Percentiles rank a stretch among this genome's conserved stretches.
Conservation (phyloP, 2,797 vertebrate species). For the Odontamblyopus lacepedii region DNA sequence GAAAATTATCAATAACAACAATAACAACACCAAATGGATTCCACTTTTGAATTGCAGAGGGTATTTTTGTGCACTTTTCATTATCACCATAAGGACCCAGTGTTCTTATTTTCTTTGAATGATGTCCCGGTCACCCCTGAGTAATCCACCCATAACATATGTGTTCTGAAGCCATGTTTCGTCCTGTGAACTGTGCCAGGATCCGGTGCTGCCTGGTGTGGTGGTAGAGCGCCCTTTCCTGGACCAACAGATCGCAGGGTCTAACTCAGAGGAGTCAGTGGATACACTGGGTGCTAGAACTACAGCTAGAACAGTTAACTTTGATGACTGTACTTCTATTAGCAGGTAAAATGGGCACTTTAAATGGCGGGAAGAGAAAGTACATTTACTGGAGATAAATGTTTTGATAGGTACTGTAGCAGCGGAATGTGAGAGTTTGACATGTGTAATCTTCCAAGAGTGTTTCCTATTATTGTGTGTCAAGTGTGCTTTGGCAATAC, state of each 20-base stretch:
- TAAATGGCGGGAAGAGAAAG: no score
- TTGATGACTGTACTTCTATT: no score
- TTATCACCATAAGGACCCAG: no score
- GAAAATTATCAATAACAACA: no score
- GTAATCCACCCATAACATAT: background rate
- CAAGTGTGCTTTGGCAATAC: background rate
- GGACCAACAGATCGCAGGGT: background rate
- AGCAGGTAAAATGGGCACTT: no score
- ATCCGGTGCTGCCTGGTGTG: background rate
- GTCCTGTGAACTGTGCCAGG: background rate
- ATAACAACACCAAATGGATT: no score
- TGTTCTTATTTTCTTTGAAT: background rate
- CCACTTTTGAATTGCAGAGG: no score
- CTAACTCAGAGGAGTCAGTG: background rate
- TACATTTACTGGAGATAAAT: no score
- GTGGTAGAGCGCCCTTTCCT: background rate
- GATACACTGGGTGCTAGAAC: no score
- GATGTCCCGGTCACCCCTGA: background rate
- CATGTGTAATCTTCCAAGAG: background rate
- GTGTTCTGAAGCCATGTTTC: background rate
- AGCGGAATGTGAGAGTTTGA: background rate
- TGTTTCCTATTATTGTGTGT: background rate
- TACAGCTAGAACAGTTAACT: no score
- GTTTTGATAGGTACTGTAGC: no score
- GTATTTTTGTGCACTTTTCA: no score